Evolutionary conservation across 2,113 vertebrate genomes (phyloP), one percentile per base, ranked within the genome.

Genomic region (Silurus asotus): DNA sequence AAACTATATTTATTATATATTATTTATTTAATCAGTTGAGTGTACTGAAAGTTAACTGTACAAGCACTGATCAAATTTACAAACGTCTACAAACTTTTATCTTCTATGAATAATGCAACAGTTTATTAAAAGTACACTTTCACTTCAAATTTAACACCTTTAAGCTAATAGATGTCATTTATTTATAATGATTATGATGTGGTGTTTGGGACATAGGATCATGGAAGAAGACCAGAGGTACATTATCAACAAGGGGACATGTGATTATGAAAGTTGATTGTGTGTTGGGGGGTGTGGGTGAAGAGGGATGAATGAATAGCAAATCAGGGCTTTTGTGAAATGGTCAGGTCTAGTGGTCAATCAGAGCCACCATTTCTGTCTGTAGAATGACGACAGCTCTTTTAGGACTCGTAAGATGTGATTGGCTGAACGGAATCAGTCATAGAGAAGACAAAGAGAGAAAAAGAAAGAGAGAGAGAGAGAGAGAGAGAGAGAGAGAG

Each of bases 301-400:
- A 87, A 86, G 89, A 89, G 88, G 85, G 92, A 91, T 25, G 90
- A 89, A 93, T 94, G 93, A 93, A 93, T 93, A 93, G 93, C 90
- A 94, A 94, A 95, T 93, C 92, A 94, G 91, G 90, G 91, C 90
- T 93, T 94, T 92, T 93, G 92, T 93, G 91, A 93, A 92, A 88
- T 90, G 90, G 91, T 91, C 93, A 51, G 15, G 91, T 92, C 91
- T 91, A 91, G 87, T 92, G 93, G 93, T 93, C 93, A 94, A 93
- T 94, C 93, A 94, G 91, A 92, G 88, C 56, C 78, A 89, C 93
- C 94, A 94, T 94, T 94, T 94, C 93, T 90, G 89, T 93, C 84
- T 13, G 88, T 90, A 93, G 92, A 93, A 93, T 90, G 90, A 90
- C 91, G 89, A 81, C 84, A 89, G 90, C 90, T 92, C 88, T 90